phyloP scores from a whole-genome alignment of 2,797 vertebrate genomes.

The Gallinago solitaria region DNA sequence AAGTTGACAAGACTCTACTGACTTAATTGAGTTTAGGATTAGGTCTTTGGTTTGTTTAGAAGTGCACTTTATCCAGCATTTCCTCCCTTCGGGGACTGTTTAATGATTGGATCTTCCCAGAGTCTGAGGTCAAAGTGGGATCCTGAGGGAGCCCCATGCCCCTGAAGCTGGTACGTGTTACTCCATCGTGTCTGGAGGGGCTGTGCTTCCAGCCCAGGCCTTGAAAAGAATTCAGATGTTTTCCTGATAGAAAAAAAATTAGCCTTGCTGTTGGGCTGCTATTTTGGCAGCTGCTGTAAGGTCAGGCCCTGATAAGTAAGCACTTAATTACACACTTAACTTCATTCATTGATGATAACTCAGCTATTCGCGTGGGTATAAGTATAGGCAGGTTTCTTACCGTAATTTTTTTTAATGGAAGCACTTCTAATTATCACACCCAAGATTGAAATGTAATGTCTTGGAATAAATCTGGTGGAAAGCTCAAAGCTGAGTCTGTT shows the following conservation, averaged over 20 bases:
- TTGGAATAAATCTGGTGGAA: background rate
- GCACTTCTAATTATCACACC: background rate
- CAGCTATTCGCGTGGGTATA: background rate
- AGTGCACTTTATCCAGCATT: background rate
- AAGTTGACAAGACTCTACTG: background rate
- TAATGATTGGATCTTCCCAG: background rate
- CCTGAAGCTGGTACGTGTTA: background rate
- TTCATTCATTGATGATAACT: background rate
- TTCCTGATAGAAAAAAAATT: background rate
- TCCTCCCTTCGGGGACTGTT: background rate
- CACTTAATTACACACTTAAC: background rate
- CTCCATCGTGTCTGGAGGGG: accelerated
- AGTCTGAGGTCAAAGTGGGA: background rate
- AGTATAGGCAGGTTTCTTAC: background rate
- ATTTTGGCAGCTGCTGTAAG: accelerated
- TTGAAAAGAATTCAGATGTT: background rate
- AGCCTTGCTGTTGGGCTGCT: background rate
- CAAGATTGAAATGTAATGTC: background rate
- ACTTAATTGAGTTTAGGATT: background rate
- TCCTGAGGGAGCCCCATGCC: background rate
- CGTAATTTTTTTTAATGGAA: background rate
- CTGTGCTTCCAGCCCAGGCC: background rate
- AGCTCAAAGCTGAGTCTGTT: background rate
- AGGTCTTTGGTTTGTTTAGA: background rate
- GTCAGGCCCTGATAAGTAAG: background rate